Evolutionary conservation across 2,113 vertebrate species (phyloP).

Genomic region (Percopsis transmontana): DNA sequence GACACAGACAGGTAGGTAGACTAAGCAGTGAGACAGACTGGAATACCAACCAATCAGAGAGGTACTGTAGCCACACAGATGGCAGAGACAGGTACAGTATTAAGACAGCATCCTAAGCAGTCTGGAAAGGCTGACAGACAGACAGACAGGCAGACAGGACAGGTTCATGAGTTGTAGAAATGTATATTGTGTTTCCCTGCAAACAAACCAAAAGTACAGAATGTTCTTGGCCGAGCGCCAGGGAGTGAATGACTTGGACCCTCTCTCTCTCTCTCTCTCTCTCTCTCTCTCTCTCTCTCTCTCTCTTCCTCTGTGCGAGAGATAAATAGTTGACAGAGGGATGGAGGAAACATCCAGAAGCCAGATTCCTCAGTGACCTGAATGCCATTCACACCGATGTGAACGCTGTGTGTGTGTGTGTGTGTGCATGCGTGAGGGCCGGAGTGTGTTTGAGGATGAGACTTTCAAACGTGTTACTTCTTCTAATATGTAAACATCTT

Average conservation of each 20-base stretch:
- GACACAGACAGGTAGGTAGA: not conserved
- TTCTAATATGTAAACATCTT: slow-evolving; percentile 13
- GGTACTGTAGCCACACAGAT: too few relatives aligned
- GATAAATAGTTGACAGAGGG: slow-evolving; percentile 63
- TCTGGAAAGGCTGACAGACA: not conserved
- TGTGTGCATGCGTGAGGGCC: slow-evolving; percentile 6
- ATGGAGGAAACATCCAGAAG: slow-evolving; percentile 56
- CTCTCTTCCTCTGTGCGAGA: slow-evolving; percentile 37
- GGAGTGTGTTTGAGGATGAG: not conserved
- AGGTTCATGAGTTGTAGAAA: slow-evolving; percentile 74
- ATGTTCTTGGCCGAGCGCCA: slow-evolving; percentile 80
- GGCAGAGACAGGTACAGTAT: too few relatives aligned
- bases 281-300: slow-evolving; percentile 23
- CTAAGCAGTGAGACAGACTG: too few relatives aligned
- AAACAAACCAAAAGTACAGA: slow-evolving; percentile 82
- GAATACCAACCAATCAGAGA: too few relatives aligned
- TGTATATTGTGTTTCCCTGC: slow-evolving; percentile 76
- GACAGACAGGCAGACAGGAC: slow-evolving; percentile 62
- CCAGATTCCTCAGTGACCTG: slow-evolving; percentile 54
- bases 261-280: slow-evolving; percentile 22
- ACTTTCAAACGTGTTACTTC: slow-evolving; percentile 3
- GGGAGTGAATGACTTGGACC: slow-evolving; percentile 59
- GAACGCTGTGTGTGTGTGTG: slow-evolving; percentile 24
- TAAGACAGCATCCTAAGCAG: not conserved
- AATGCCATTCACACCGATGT: slow-evolving; percentile 43